Base-by-base conservation (phyloP, 2,888 invertebrate species). In the Brenthis ino region DNA sequence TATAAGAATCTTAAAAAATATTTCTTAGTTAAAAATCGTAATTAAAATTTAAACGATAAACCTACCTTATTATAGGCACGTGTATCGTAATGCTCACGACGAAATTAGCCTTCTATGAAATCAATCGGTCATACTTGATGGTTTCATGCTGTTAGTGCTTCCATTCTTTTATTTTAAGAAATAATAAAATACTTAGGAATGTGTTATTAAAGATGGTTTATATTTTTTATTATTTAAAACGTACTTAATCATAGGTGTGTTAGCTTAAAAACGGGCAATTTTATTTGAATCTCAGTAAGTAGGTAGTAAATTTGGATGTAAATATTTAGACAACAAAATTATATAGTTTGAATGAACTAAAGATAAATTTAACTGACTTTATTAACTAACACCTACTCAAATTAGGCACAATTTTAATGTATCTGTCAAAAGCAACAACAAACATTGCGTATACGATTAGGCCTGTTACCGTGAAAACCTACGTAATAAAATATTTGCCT, bases 401-500 rank as follows among this genome's bases (percentile, higher is more conserved):
- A 60, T 28, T 50, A 57, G n/a, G 53, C n/a, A 24, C n/a, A 20
- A 43, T 69, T 67, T 24, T 55, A 11, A 63, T 64, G 4, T 43
- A 64, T 58, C 50, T 43, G 68, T 60, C 68, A 70, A 68, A 56
- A 55, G 61, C 55, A 57, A 57, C 51, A 47, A 43, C 48, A 55
- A 20, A 69, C 64, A 66, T 67, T 61, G 33, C 51, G 56, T 20
- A 28, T 47, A 51, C 61, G 33, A 65, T 61, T 69, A 55, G 67
- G 78, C 80, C 78, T 76, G 75, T 80, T 69, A 73, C 77, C 77
- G 81, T 81, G 76, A 79, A 79, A 81, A 82, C 79, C 82, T 82
- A 82, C 82, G 80, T 82, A 82, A 82, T 78, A 72, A 77, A 82
- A 81, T 80, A 76, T 74, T 82, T 43, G 77, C 79, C 75, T 78